Evolutionary conservation across 2,113 vertebrate species (phyloP).

Genomic region (Ovis canadensis): DNA sequence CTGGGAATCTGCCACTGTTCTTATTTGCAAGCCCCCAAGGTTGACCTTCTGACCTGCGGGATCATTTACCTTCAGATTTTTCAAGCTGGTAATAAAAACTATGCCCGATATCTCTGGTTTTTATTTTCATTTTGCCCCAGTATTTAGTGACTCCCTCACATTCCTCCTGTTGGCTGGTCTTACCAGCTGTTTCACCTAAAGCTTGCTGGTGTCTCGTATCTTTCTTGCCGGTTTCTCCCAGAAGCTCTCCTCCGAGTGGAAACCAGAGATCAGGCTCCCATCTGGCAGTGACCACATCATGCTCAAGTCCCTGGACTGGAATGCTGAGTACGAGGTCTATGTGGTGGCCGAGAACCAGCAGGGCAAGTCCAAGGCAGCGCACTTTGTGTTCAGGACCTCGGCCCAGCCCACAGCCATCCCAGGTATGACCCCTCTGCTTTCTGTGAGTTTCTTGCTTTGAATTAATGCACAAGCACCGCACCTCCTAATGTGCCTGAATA

Average conservation of each 20-base stretch:
- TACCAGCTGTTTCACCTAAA: neutral
- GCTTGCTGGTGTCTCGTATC: neutral
- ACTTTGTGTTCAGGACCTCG: constrained; percentile 88
- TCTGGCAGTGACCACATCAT: constrained; percentile 86
- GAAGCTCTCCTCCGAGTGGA: constrained; percentile 89
- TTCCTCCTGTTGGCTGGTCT: neutral
- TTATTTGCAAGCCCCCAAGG: neutral
- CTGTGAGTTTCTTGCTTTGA: constrained; percentile 70
- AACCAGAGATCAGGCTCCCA: constrained; percentile 91
- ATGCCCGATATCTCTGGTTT: neutral
- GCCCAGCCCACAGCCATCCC: constrained; percentile 90
- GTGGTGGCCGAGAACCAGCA: constrained; percentile 96
- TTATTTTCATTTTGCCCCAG: neutral
- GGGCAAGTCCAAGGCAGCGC: constrained; percentile 90
- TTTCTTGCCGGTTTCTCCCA: constrained; percentile 56
- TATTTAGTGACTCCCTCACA: neutral
- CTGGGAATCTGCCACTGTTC: neutral
- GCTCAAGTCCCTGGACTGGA: constrained; percentile 91
- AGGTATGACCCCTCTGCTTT: constrained; percentile 82
- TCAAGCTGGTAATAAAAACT: neutral
- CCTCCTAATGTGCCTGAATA: constrained; percentile 79
- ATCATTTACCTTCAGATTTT: neutral
- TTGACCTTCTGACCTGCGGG: neutral
- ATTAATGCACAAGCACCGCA: constrained; percentile 78
- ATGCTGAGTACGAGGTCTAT: constrained; percentile 91